phyloP scores from a whole-genome alignment of 2,797 vertebrate genomes.

The Psittacula derbiana region DNA sequence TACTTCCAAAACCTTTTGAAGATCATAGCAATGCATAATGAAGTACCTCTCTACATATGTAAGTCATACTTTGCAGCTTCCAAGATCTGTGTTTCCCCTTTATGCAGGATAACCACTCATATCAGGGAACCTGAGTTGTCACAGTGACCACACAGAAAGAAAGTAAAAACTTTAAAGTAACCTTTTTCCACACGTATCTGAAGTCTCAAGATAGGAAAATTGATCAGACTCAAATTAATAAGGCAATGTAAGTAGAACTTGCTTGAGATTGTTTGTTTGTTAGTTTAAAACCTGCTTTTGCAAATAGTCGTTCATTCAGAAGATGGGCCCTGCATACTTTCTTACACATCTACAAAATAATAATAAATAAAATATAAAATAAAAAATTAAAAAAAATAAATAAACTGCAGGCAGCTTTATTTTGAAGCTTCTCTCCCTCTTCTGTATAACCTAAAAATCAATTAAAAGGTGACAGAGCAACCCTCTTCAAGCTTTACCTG shows the following conservation, averaged over 20 bases:
- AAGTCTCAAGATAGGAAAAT: neutral
- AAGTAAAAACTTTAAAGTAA: neutral
- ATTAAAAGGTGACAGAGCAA: neutral
- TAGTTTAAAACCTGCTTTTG: neutral
- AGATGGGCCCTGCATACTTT: neutral
- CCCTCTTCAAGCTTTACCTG: neutral
- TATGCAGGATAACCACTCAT: neutral
- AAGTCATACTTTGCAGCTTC: neutral
- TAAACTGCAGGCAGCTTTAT: neutral
- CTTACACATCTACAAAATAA: neutral
- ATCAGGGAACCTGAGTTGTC: neutral
- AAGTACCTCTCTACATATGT: neutral
- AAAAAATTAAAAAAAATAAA: too few species aligned
- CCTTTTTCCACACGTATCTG: neutral
- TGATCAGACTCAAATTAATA: neutral
- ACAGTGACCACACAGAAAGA: neutral
- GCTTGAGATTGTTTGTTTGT: too few species aligned
- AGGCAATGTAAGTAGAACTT: neutral
- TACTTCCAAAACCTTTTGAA: neutral
- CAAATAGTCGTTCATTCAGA: neutral
- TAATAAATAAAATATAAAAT: too few species aligned
- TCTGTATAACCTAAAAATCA: neutral
- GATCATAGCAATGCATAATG: neutral
- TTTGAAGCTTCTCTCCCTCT: neutral
- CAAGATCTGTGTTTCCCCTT: neutral